Conservation (phyloP, 2,113 vertebrate genomes). For the Istiophorus platypterus region DNA sequence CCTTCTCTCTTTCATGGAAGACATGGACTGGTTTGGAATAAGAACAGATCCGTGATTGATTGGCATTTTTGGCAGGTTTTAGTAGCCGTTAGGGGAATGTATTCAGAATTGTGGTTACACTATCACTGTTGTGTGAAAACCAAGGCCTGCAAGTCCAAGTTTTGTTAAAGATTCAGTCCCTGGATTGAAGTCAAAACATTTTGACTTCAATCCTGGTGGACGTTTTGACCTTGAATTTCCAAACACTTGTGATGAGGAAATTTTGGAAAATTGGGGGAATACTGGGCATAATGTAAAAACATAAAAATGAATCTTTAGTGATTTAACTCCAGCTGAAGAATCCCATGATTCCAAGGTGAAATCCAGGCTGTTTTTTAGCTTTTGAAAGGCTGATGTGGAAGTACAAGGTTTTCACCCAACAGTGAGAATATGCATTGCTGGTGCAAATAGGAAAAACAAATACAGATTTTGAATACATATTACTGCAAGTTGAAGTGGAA, state of each 20-base stretch:
- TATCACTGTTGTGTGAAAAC: constrained; percentile 8
- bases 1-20: constrained; percentile 35
- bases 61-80: constrained; percentile 23
- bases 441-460: constrained; percentile 9
- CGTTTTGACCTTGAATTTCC: neutral
- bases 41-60: constrained; percentile 19
- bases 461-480: neutral
- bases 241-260: neutral
- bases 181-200: neutral
- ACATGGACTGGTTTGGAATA: constrained; percentile 40
- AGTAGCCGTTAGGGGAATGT: constrained; percentile 11
- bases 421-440: constrained; percentile 36
- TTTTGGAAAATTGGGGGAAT: neutral
- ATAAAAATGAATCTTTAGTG: neutral
- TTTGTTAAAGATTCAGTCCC: neutral
- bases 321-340: neutral
- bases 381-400: constrained; percentile 12
- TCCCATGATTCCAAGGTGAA: neutral
- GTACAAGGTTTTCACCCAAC: constrained; percentile 17
- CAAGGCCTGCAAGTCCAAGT: neutral
- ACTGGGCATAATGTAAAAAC: neutral
- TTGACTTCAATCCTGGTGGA: neutral
- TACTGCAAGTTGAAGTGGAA: constrained; percentile 6
- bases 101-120: neutral
- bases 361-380: neutral